Base-by-base conservation (phyloP, 2,797 vertebrate species). In the Streptopelia turtur region DNA sequence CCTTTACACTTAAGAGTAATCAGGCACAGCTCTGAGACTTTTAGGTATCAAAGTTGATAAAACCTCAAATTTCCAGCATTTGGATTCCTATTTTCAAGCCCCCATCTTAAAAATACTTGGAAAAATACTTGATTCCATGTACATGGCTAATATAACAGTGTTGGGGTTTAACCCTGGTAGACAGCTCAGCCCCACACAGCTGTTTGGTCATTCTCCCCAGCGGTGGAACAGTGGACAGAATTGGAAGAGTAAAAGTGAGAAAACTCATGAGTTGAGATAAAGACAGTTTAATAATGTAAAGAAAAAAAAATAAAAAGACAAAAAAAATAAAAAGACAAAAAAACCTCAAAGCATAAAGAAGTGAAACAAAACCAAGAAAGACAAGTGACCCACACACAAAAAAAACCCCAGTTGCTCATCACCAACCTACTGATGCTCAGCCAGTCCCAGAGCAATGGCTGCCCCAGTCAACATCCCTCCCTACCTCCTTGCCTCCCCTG, bases 401-500 rank as follows among this genome's bases (percentile, higher is more conserved):
- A 70, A 37, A 28, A 3, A 0, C 2, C 10, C 5, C 13, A 21
- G 0, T 64, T 64, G 5, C 31, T 77, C 23, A 57, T 27, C 18
- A 64, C n/a, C 22, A 57, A 11, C 35, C 43, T n/a, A 14, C 18
- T 24, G 43, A 52, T 37, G 35, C 23, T 35, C 37, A 66, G 37
- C 5, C 31, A 27, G 39, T 25, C 39, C 11, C 4, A 0, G 3
- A 23, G 24, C 28, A 74, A 24, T 1, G 3, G 22, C 17, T 49
- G 31, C 7, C 47, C 20, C 0, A 0, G 22, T 15, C n/a, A 35
- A 33, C 15, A 6, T 70, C 11, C 16, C 10, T 69, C 23, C 35
- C 22, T 70, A 8, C 16, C 10, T 63, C 23, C 35, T 16, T 43
- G 16, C 41, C 6, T 45, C 39, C 17, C 28, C 20, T 10, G 18